Evolutionary conservation across 1,140 invertebrate genomes (phyloP).

Genomic region (Procambarus clarkii): DNA sequence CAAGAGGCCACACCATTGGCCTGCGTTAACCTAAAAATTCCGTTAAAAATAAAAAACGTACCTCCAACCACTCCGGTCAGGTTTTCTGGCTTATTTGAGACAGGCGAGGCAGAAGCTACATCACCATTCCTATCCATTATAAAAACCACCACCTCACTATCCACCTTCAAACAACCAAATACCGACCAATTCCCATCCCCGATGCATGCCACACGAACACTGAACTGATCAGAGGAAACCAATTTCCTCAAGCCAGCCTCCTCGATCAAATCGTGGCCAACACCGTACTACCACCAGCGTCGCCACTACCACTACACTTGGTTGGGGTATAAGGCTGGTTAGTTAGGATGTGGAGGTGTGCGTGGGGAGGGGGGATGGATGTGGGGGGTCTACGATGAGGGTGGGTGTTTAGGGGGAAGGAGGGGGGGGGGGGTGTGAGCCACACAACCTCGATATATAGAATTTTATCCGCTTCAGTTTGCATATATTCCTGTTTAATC

Average conservation of each 20-base stretch:
- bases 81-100: too few relatives aligned
- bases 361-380: background rate
- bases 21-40: too few relatives aligned
- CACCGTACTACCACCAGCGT: background rate
- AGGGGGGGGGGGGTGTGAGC: conserved; percentile 6
- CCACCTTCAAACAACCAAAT: background rate
- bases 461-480: background rate
- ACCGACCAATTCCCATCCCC: too few relatives aligned
- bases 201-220: too few relatives aligned
- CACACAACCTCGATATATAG: conserved; percentile 44
- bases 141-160: background rate
- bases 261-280: background rate
- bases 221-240: too few relatives aligned
- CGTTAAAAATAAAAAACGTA: too few relatives aligned
- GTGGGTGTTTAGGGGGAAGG: background rate
- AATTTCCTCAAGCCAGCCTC: too few relatives aligned
- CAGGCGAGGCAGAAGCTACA: background rate
- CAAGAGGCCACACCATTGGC: too few relatives aligned
- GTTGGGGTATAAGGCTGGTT: conserved; percentile 17
- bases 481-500: background rate
- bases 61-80: too few relatives aligned
- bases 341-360: conserved; percentile 29
- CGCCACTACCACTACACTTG: conserved; percentile 1
- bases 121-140: background rate
- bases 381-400: conserved; percentile 11